phyloP scores from a whole-genome alignment of 2,888 invertebrate species.

The Macrophya alboannulata region DNA sequence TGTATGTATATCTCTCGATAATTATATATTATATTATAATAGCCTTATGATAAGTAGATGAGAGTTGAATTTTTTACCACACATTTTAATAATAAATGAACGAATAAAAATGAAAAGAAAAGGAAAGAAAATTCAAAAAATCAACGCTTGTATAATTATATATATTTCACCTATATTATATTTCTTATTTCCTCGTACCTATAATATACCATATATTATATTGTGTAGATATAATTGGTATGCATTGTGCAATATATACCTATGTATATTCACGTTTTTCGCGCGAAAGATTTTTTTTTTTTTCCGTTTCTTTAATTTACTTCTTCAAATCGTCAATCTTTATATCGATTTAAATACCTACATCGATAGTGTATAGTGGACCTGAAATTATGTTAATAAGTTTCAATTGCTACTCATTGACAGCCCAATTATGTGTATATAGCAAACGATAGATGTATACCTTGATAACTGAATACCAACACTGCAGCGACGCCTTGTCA shows the following conservation, averaged over 20 bases:
- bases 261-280: no score
- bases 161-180: no score
- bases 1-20: not conserved
- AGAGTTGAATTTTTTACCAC: not conserved
- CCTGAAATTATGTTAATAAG: conserved; percentile 14
- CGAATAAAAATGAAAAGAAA: no score
- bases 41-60: not conserved
- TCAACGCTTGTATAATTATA: no score
- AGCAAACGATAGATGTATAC: not conserved
- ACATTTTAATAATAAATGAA: conserved; percentile 13
- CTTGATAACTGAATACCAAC: not conserved
- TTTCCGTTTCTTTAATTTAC: no score
- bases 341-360: not conserved
- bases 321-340: not conserved
- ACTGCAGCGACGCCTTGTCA: not conserved
- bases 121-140: no score
- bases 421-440: not conserved
- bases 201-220: no score
- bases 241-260: no score
- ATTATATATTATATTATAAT: not conserved
- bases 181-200: no score
- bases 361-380: conserved; percentile 6
- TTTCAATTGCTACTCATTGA: conserved; percentile 14
- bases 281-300: not conserved
- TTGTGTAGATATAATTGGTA: no score